phyloP scores from a whole-genome alignment of 2,797 vertebrate genomes.

The Synaphobranchus kaupii region DNA sequence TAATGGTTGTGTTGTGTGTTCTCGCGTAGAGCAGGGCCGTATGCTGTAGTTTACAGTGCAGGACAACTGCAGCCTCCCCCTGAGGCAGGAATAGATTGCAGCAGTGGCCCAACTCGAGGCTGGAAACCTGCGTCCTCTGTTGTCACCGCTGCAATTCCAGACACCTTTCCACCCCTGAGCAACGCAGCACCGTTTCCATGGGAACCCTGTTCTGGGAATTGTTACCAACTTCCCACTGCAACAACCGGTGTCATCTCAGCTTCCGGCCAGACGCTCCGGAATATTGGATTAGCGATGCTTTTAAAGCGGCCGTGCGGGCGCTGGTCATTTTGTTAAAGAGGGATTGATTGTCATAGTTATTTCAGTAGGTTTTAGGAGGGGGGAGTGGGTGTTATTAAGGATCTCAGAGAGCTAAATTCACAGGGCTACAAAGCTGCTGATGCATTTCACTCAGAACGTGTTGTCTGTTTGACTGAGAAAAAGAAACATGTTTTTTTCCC shows the following conservation, averaged over 20 bases:
- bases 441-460: not conserved
- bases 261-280: not conserved
- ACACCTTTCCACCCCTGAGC: slow-evolving; percentile 52
- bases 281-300: not conserved
- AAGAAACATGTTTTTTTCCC: not conserved
- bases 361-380: not conserved
- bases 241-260: not conserved
- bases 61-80: slow-evolving; percentile 53
- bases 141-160: slow-evolving; percentile 27
- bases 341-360: not conserved
- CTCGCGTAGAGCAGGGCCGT: slow-evolving; percentile 52
- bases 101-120: not conserved
- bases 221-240: slow-evolving; percentile 25
- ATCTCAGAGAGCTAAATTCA: not conserved
- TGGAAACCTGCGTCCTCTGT: not conserved
- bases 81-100: too few species aligned
- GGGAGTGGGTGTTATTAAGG: not conserved
- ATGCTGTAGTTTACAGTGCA: slow-evolving; percentile 46
- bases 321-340: not conserved
- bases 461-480: not conserved
- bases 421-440: not conserved
- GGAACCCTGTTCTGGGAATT: slow-evolving; percentile 44
- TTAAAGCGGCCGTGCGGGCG: not conserved
- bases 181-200: slow-evolving; percentile 44
- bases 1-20: slow-evolving; percentile 58